These are phyloP conservation scores for Naso thynnoides DNA, from an alignment of 2,797 vertebrate genomes.

Conservation along the genomic window DNA sequence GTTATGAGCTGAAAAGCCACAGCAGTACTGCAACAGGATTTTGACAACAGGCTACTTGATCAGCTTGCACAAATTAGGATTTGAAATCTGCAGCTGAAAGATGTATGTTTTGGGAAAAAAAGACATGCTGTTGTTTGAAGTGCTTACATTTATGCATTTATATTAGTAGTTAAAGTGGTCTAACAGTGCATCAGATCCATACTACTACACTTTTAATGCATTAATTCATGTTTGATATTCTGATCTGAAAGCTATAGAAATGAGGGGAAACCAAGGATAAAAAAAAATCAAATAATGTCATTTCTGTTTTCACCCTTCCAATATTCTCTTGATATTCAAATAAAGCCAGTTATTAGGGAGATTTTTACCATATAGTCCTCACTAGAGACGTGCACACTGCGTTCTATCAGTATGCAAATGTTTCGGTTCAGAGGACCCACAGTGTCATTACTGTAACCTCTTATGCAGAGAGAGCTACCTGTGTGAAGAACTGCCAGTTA, in stretches of 20 bases:
- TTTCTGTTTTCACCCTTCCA: slow-evolving; percentile 31
- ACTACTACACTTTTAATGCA: slow-evolving; percentile 17
- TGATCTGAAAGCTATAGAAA: slow-evolving; percentile 25
- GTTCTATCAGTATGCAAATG: slow-evolving; percentile 81
- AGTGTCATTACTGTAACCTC: slow-evolving; percentile 67
- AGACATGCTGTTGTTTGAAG: slow-evolving; percentile 24
- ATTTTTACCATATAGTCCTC: slow-evolving; percentile 44
- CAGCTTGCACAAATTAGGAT: slow-evolving; percentile 33
- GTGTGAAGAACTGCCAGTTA: slow-evolving; percentile 47
- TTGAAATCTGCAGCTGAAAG: slow-evolving; percentile 11
- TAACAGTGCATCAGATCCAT: neutral
- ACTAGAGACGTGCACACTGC: slow-evolving; percentile 34
- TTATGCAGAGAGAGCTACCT: slow-evolving; percentile 64
- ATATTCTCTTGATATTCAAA: slow-evolving; percentile 77
- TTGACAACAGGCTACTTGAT: slow-evolving; percentile 37
- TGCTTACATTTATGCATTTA: neutral
- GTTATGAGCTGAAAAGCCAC: slow-evolving; percentile 57
- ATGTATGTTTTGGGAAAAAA: neutral
- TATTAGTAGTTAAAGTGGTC: slow-evolving; percentile 27
- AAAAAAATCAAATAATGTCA: slow-evolving; percentile 47
- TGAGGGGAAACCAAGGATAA: slow-evolving; percentile 29
- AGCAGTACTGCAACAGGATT: slow-evolving; percentile 50
- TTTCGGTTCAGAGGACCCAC: slow-evolving; percentile 60
- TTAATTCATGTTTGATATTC: slow-evolving; percentile 42
- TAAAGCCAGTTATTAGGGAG: slow-evolving; percentile 67